These are phyloP conservation scores for Enhydra lutris DNA, from an alignment of 2,113 vertebrate species.

Conservation along the genomic window DNA sequence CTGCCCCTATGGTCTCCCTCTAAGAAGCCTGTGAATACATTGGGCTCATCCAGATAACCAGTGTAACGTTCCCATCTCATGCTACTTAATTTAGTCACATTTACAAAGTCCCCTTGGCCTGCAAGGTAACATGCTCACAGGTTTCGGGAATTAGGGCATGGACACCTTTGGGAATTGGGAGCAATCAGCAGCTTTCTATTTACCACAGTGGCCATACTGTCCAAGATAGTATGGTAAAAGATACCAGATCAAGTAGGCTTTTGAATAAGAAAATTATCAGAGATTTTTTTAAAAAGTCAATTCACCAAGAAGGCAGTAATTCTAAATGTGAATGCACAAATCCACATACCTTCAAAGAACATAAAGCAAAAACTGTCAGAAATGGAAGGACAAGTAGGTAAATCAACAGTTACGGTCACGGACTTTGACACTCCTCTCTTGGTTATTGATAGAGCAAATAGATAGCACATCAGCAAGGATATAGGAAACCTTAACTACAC, in stretches of 20 bases:
- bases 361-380: not conserved
- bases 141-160: not conserved
- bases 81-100: not conserved
- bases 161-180: not conserved
- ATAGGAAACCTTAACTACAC: not conserved
- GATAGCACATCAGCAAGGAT: not conserved
- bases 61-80: not conserved
- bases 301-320: not conserved
- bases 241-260: not conserved
- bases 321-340: not conserved
- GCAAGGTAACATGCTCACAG: not conserved
- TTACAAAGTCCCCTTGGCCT: not conserved
- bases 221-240: no score
- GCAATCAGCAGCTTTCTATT: not conserved
- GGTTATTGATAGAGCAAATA: not conserved
- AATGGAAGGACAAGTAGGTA: not conserved
- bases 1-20: not conserved
- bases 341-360: not conserved
- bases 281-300: no score
- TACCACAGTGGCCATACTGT: not conserved
- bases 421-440: not conserved
- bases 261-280: not conserved
- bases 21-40: not conserved
- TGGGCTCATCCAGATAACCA: not conserved
- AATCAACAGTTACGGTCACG: no score